Evolutionary conservation across 2,797 vertebrate species (phyloP).

Genomic region (Xenopus petersii): DNA sequence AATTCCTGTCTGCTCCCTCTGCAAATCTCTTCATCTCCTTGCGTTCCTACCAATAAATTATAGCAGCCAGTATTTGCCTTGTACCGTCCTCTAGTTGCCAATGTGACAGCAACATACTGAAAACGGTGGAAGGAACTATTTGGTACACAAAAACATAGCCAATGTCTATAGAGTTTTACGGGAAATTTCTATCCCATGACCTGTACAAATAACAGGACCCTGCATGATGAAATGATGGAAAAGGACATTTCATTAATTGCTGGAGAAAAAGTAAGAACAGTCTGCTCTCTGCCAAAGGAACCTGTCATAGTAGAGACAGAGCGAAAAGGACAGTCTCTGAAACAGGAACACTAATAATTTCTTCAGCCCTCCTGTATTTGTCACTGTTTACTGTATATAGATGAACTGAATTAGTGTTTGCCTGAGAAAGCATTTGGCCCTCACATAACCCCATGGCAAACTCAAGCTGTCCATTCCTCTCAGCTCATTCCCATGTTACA

Average conservation of each 20-base stretch:
- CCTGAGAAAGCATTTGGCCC: too few species aligned
- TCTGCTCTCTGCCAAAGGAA: neutral
- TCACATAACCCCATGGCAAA: too few species aligned
- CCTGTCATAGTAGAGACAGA: neutral
- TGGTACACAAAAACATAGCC: neutral
- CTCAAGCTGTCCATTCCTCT: too few species aligned
- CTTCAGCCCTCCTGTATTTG: too few species aligned
- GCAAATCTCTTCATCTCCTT: constrained; percentile 22
- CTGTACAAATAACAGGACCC: neutral
- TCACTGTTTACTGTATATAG: too few species aligned
- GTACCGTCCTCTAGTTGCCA: neutral
- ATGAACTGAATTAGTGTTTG: too few species aligned
- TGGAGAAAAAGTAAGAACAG: neutral
- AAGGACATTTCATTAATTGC: constrained; percentile 1
- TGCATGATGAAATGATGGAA: constrained; percentile 12
- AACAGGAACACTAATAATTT: too few species aligned
- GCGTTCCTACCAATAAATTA: constrained; percentile 6
- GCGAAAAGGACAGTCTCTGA: neutral
- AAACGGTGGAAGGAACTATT: neutral
- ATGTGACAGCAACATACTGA: neutral
- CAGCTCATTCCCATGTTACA: too few species aligned
- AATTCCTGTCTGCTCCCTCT: constrained; percentile 27
- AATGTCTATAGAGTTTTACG: neutral
- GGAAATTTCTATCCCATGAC: neutral
- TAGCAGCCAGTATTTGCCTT: neutral